A percentile compares a stretch with the other conserved stretches of the same genome.
Conservation (phyloP, 2,113 vertebrate genomes). For the Parus major region DNA sequence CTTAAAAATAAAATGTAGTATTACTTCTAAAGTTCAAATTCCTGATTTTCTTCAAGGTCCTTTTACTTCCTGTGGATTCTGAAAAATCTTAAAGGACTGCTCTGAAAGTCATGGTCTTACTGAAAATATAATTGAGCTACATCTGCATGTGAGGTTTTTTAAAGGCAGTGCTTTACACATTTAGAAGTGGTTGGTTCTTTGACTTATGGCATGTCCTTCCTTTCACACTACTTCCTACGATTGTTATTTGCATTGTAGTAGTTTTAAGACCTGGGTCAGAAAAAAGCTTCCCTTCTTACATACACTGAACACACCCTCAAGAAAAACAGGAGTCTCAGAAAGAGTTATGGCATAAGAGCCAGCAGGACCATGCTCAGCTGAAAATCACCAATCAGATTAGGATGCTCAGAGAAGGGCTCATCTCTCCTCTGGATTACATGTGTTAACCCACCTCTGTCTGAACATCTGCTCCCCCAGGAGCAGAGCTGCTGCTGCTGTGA, state of each 20-base stretch:
- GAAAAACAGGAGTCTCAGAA: neutral
- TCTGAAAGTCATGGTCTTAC: neutral
- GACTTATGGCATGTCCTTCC: neutral
- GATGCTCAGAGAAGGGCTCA: neutral
- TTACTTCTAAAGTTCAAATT: neutral
- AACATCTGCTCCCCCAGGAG: neutral
- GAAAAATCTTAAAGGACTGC: neutral
- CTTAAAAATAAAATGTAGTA: neutral
- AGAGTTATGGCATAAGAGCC: neutral
- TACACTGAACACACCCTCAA: neutral
- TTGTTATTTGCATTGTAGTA: neutral
- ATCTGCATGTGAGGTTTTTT: neutral
- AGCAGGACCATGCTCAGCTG: neutral
- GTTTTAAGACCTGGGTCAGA: neutral
- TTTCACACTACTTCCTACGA: neutral
- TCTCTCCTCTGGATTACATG: neutral
- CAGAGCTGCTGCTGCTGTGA: neutral
- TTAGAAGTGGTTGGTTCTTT: neutral
- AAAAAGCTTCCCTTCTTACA: neutral
- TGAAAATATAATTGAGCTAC: neutral
- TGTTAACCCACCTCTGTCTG: neutral
- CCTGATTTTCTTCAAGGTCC: neutral
- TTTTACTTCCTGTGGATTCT: neutral
- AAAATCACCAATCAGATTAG: neutral
- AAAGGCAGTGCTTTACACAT: neutral